These are phyloP conservation scores for Cephus rjabovi DNA, from an alignment of 2,888 invertebrate species.

Conservation along the genomic window DNA sequence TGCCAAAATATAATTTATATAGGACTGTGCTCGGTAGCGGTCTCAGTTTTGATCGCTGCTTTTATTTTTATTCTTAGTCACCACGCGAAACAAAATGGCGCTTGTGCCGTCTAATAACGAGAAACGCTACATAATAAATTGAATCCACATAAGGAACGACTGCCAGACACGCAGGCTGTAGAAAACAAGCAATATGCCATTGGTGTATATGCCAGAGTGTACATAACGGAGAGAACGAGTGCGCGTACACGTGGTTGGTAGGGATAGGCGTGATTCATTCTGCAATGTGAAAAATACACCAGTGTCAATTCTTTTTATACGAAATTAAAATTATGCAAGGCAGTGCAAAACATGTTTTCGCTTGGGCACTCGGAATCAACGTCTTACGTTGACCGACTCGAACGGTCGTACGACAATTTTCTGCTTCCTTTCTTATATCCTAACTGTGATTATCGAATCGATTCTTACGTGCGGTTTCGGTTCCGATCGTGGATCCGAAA, in stretches of 20 bases:
- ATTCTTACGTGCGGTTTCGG: background rate
- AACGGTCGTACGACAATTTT: background rate
- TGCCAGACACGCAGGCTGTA: background rate
- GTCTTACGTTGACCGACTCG: background rate
- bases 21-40: background rate
- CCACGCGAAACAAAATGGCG: background rate
- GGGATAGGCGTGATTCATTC: background rate
- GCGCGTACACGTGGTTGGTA: background rate
- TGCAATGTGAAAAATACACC: background rate
- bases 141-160: background rate
- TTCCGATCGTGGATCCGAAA: background rate
- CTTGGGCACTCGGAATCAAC: background rate
- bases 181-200: background rate
- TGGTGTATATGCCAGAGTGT: background rate
- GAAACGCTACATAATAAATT: background rate
- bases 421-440: background rate
- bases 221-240: background rate
- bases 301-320: background rate
- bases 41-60: background rate
- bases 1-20: background rate
- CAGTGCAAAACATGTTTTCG: background rate
- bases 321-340: slow-evolving; percentile 1
- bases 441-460: background rate
- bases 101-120: background rate
- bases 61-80: background rate